Percentiles rank a stretch among this genome's conserved stretches.
Conservation (phyloP, 2,797 vertebrate species). For the Coranthus polyacanthus region DNA sequence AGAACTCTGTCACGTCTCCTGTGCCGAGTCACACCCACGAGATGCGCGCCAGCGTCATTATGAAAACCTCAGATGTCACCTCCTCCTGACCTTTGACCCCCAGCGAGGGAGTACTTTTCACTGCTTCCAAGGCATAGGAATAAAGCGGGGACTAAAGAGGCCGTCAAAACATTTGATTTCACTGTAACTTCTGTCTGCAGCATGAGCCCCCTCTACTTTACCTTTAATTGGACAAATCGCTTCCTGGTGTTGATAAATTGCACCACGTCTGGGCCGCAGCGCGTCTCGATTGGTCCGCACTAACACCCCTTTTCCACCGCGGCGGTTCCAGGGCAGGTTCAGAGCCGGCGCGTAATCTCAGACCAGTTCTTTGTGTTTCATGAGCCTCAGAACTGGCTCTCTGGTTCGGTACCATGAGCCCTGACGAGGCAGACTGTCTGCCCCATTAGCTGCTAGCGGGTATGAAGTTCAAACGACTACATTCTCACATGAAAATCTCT, state of each 20-base stretch:
- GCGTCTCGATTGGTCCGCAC: background rate
- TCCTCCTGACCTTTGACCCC: conserved; percentile 65
- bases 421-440: too few relatives aligned
- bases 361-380: too few relatives aligned
- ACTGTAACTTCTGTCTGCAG: conserved; percentile 26
- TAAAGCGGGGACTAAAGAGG: conserved; percentile 26
- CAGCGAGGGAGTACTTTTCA: conserved; percentile 4
- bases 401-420: too few relatives aligned
- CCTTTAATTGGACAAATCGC: conserved; percentile 20
- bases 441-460: too few relatives aligned
- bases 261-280: background rate
- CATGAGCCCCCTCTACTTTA: conserved; percentile 2
- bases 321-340: too few relatives aligned
- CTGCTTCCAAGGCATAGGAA: conserved; percentile 41
- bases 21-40: conserved; percentile 84
- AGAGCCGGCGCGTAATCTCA: too few relatives aligned
- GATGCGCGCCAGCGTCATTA: conserved; percentile 95
- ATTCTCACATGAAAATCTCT: too few relatives aligned
- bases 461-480: too few relatives aligned
- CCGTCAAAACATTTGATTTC: conserved; percentile 26
- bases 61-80: conserved; percentile 94
- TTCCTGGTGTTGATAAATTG: background rate
- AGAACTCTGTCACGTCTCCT: conserved; percentile 71
- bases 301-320: background rate
- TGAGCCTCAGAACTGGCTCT: too few relatives aligned